phyloP scores from a whole-genome alignment of 2,113 vertebrate genomes.

The Urocynchramus pylzowi region DNA sequence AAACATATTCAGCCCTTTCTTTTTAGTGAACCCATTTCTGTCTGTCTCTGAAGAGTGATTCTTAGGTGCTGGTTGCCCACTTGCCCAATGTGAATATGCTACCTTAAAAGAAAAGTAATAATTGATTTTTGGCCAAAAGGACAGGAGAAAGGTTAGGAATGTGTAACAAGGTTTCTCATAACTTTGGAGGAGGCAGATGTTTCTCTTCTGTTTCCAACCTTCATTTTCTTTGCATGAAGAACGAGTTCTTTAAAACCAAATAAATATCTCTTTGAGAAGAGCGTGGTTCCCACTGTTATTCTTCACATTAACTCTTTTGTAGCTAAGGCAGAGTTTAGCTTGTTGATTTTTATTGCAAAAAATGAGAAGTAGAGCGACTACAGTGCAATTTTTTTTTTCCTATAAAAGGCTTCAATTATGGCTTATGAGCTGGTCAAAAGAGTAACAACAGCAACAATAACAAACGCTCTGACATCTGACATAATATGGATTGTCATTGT shows the following conservation, averaged over 20 bases:
- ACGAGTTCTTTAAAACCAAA: conserved; percentile 68
- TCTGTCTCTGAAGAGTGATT: not conserved
- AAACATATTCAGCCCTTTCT: conserved; percentile 8
- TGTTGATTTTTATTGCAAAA: not conserved
- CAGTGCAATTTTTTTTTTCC: not conserved
- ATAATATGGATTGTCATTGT: not conserved
- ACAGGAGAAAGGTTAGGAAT: conserved; percentile 70
- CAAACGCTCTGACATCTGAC: not conserved
- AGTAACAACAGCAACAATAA: not conserved
- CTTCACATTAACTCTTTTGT: conserved; percentile 46
- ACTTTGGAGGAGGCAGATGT: conserved; percentile 72
- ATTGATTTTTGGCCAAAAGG: conserved; percentile 64
- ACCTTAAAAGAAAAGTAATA: conserved; percentile 63
- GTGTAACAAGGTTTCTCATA: conserved; percentile 68
- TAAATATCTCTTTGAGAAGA: conserved; percentile 65
- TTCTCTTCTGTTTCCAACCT: conserved; percentile 74
- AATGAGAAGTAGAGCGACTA: not conserved
- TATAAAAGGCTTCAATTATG: not conserved
- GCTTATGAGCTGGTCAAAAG: not conserved
- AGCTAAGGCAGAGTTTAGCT: not conserved
- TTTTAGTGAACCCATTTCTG: not conserved
- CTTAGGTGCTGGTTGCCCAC: conserved; percentile 27
- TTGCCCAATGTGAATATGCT: conserved; percentile 60
- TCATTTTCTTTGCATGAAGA: conserved; percentile 69
- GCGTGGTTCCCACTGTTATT: conserved; percentile 30